Evolutionary conservation across 1,140 invertebrate species (phyloP).

Genomic region (Pteromalus puparum): DNA sequence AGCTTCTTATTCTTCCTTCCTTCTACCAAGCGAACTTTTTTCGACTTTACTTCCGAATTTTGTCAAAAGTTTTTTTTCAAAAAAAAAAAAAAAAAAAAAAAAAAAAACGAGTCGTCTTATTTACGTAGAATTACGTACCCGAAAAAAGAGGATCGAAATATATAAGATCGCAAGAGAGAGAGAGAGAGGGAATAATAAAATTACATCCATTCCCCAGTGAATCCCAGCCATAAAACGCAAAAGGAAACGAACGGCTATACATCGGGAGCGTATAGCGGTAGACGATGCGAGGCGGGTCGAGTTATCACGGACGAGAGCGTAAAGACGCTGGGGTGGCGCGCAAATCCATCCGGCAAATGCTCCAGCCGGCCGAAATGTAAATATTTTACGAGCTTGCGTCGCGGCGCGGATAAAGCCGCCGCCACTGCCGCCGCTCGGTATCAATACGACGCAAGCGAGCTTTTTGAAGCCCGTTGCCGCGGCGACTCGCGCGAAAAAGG

Average conservation of each 20-base stretch:
- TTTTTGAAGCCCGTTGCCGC: not conserved
- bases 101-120: too few relatives aligned
- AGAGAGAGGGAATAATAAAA: not conserved
- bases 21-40: not conserved
- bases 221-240: slow-evolving; percentile 3
- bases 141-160: too few relatives aligned
- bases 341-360: slow-evolving; percentile 53
- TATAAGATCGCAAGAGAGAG: not conserved
- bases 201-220: not conserved
- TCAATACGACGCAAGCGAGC: slow-evolving; percentile 2
- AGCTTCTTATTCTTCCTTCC: not conserved
- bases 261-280: not conserved
- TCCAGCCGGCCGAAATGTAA: slow-evolving; percentile 59
- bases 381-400: slow-evolving; percentile 59
- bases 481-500: not conserved
- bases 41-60: not conserved
- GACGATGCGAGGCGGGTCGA: not conserved
- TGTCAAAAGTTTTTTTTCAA: not conserved
- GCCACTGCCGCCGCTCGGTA: slow-evolving; percentile 43
- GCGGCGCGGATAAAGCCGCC: slow-evolving; percentile 56
- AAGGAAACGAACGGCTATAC: not conserved
- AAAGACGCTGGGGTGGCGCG: slow-evolving; percentile 2
- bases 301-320: not conserved
- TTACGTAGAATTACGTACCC: too few relatives aligned
- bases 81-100: too few relatives aligned